Percentiles rank a stretch among this genome's conserved stretches.
These are phyloP conservation scores for Arctocebus calabarensis DNA, from an alignment of 2,797 vertebrate species.

Conservation along the genomic window DNA sequence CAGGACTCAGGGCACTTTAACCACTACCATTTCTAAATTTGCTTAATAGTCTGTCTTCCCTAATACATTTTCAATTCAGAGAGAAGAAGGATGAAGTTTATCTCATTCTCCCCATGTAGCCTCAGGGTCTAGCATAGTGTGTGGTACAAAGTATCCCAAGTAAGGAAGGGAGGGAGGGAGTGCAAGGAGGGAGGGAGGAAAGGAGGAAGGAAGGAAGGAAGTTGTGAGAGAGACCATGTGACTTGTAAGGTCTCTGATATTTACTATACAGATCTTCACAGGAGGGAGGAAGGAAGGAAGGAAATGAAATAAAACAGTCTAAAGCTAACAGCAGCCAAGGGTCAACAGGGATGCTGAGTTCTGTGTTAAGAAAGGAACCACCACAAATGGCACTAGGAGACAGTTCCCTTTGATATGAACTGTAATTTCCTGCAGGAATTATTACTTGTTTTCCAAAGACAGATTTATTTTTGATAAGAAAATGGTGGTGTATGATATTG, in stretches of 20 bases:
- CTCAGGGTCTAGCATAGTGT: not conserved
- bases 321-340: not conserved
- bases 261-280: not conserved
- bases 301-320: not conserved
- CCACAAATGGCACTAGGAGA: not conserved
- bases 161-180: rapidly evolving
- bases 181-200: too few relatives aligned
- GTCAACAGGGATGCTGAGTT: not conserved
- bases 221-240: not conserved
- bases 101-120: not conserved
- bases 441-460: not conserved
- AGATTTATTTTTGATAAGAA: not conserved
- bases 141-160: not conserved
- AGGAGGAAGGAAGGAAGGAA: not conserved
- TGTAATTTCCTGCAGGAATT: conserved; percentile 13
- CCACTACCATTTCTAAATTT: not conserved
- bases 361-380: not conserved
- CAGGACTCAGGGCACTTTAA: not conserved
- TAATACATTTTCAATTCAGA: not conserved
- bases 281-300: not conserved
- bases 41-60: not conserved
- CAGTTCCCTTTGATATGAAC: not conserved
- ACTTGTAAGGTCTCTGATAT: not conserved
- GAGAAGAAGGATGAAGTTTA: not conserved
- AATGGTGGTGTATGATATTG: not conserved